A percentile compares a stretch with the other conserved stretches of the same genome.
These are phyloP conservation scores for Henricia sp. DNA, from an alignment of 53 echinoderm and acorn worm genomes.

Conservation along the genomic window DNA sequence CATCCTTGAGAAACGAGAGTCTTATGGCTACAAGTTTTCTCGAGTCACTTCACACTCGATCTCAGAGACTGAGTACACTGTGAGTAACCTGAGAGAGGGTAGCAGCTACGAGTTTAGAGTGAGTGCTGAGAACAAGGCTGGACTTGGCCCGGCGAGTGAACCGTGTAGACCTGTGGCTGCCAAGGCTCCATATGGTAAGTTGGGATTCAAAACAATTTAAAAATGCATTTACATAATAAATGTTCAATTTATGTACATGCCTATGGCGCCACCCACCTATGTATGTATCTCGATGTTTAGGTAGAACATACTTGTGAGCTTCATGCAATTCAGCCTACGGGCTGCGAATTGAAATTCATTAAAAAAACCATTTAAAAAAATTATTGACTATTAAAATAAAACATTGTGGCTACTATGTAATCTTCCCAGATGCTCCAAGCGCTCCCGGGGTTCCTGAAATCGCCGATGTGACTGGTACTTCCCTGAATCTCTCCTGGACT, in stretches of 20 bases:
- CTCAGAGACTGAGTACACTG: slow-evolving; percentile 60
- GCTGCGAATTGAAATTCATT: too few relatives aligned
- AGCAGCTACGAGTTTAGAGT: slow-evolving; percentile 92
- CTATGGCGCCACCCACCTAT: too few relatives aligned
- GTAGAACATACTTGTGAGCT: too few relatives aligned
- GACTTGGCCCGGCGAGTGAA: slow-evolving; percentile 89
- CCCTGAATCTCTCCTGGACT: slow-evolving; percentile 85
- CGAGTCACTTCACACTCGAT: slow-evolving; percentile 64
- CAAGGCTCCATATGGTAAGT: slow-evolving; percentile 90
- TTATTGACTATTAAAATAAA: too few relatives aligned
- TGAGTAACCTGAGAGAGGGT: slow-evolving; percentile 74
- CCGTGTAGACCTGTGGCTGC: slow-evolving; percentile 75
- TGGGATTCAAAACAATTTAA: slow-evolving; percentile 66
- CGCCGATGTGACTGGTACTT: slow-evolving; percentile 69
- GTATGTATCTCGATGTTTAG: too few relatives aligned
- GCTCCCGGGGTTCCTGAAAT: slow-evolving; percentile 82
- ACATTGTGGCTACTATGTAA: too few relatives aligned
- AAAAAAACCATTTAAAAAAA: too few relatives aligned
- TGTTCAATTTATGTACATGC: too few relatives aligned
- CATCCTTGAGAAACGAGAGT: slow-evolving; percentile 84
- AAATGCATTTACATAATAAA: too few relatives aligned
- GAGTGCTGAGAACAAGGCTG: slow-evolving; percentile 91
- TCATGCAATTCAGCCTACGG: too few relatives aligned
- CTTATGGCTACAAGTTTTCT: slow-evolving; percentile 76
- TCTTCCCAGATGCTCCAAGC: slow-evolving; percentile 74